Evolutionary conservation across 2,113 vertebrate species (phyloP), one percentile per base, ranked within the genome.

Genomic region (Fulmarus glacialis): DNA sequence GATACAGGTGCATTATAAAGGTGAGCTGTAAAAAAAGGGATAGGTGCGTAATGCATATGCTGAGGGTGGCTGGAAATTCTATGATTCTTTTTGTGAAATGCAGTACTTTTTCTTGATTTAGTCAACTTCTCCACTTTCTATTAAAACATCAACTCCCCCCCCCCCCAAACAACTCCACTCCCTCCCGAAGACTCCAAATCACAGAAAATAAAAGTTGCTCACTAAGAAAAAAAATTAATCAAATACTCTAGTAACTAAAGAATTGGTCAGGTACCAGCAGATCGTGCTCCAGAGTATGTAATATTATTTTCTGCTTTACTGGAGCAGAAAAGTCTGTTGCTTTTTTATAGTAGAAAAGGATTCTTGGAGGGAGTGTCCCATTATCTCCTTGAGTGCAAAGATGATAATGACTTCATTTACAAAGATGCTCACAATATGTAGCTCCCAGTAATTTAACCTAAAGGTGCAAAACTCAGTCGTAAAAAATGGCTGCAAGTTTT

Each of bases 131-230:
- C 11, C 18, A 16, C 21, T 93, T 93, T 62, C 22, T 79, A 8
- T 14, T 32, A 71, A 75, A 87, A 56, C 3, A 60, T 4, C 2
- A n/a, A 2, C 5, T 29, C 7, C 24, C 15, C 2, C 4, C 1
- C 4, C 5, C 15, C n/a, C n/a, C n/a, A n/a, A n/a, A n/a, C 21
- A 40, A 2, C 9, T 48, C n/a, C 12, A 2, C 3, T 71, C 1
- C 2, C 4, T 7, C 4, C 3, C 4, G 3, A 50, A 32, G 40
- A 43, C 4, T 87, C 23, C 11, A 63, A 71, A 87, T 38, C 12
- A 85, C 6, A 52, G 43, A 71, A 87, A 75, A 64, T 27, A 62
- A 9, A 77, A 86, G 9, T 3, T 45, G 15, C 2, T 67, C 20
- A 16, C 34, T 15, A 11, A 66, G 19, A 21, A 63, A 55, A 47